Evolutionary conservation across 2,888 invertebrate species (phyloP).

Genomic region (Unio delphinus): DNA sequence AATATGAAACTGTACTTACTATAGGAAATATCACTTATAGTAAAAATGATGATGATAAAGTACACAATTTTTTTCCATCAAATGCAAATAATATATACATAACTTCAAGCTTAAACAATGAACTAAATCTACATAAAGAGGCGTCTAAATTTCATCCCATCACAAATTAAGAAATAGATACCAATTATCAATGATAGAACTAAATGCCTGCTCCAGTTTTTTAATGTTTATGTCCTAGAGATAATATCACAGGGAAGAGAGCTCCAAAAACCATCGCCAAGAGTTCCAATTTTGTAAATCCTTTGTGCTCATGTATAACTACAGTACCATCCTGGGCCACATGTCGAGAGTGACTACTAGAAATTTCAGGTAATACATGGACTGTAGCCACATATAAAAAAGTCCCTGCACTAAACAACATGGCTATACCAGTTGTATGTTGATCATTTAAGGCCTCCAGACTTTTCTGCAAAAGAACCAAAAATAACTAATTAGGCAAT

Average conservation of each 20-base stretch:
- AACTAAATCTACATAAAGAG: too few species aligned
- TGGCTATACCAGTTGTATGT: constrained; percentile 96
- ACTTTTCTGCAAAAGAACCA: constrained; percentile 80
- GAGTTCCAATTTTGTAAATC: constrained; percentile 84
- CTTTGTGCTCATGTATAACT: constrained; percentile 64
- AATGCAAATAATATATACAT: too few species aligned
- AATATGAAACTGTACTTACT: too few species aligned
- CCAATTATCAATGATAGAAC: background rate
- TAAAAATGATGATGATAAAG: too few species aligned
- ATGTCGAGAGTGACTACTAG: constrained; percentile 56
- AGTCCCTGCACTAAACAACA: constrained; percentile 99
- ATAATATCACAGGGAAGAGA: constrained; percentile 88
- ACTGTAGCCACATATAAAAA: constrained; percentile 99
- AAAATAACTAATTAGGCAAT: background rate
- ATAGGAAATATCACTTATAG: too few species aligned
- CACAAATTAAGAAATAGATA: background rate
- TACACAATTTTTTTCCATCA: too few species aligned
- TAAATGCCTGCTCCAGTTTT: background rate
- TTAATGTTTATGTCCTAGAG: constrained; percentile 82
- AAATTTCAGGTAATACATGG: constrained; percentile 95
- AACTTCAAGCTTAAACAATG: too few species aligned
- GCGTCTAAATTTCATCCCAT: too few species aligned
- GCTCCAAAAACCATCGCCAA: constrained; percentile 88
- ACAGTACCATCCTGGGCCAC: constrained; percentile 62
- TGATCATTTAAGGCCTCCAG: constrained; percentile 90